Evolutionary conservation across 2,797 vertebrate species (phyloP).

Genomic region (Notamacropus eugenii): DNA sequence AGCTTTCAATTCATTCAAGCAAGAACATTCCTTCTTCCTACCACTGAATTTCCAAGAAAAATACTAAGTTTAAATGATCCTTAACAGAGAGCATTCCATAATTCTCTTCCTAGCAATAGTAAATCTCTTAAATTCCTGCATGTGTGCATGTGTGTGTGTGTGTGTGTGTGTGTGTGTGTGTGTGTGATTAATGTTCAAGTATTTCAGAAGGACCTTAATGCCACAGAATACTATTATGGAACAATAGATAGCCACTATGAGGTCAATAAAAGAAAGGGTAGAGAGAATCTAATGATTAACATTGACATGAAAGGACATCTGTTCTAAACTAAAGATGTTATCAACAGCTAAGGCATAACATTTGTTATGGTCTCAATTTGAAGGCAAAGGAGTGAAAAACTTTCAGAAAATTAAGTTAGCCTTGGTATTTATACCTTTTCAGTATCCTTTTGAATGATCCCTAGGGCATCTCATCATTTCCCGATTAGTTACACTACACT

Average conservation of each 20-base stretch:
- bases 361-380: not conserved
- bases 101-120: slow-evolving; percentile 51
- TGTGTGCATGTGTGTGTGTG: slow-evolving; percentile 8
- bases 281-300: not conserved
- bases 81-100: slow-evolving; percentile 72
- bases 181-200: not conserved
- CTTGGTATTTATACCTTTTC: not conserved
- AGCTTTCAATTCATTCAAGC: slow-evolving; percentile 31
- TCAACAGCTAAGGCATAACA: not conserved
- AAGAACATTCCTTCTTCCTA: slow-evolving; percentile 54
- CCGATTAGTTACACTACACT: not conserved
- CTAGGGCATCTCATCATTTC: not conserved
- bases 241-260: not conserved
- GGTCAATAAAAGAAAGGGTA: not conserved
- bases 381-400: not conserved
- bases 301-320: not conserved
- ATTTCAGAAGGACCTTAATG: not conserved
- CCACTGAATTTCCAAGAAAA: slow-evolving; percentile 61
- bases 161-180: slow-evolving; percentile 12
- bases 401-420: not conserved
- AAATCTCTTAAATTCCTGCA: slow-evolving; percentile 70
- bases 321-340: not conserved
- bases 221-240: not conserved
- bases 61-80: slow-evolving; percentile 64
- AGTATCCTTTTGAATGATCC: not conserved